These are phyloP conservation scores for Tetragonisca angustula DNA, from an alignment of 2,888 invertebrate genomes.

Conservation along the genomic window DNA sequence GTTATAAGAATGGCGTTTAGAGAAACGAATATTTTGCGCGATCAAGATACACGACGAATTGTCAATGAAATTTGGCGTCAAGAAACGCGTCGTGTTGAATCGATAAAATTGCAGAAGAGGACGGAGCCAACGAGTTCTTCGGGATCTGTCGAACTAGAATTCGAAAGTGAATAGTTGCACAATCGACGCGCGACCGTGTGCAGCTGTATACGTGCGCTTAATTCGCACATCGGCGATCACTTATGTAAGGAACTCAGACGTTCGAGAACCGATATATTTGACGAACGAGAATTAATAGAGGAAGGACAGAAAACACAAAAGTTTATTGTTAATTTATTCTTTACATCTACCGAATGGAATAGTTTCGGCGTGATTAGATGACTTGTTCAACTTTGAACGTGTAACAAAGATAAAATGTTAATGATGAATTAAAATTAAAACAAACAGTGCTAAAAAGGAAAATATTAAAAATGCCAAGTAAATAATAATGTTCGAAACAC, in stretches of 20 bases:
- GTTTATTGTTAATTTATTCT: too few relatives aligned
- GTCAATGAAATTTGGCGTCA: background rate
- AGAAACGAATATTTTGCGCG: background rate
- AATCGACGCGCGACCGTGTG: background rate
- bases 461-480: too few relatives aligned
- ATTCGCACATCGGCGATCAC: slow-evolving; percentile 16
- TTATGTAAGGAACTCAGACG: background rate
- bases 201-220: slow-evolving; percentile 22
- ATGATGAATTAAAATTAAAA: too few relatives aligned
- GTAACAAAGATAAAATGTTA: too few relatives aligned
- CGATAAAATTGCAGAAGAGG: background rate
- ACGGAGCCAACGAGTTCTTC: slow-evolving; percentile 1
- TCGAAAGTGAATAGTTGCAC: slow-evolving; percentile 29
- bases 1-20: too few relatives aligned
- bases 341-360: too few relatives aligned
- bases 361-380: too few relatives aligned
- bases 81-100: background rate
- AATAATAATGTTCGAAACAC: too few relatives aligned
- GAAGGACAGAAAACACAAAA: too few relatives aligned
- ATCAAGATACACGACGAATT: background rate
- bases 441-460: too few relatives aligned
- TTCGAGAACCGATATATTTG: background rate
- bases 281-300: background rate
- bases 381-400: too few relatives aligned
- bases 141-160: slow-evolving; percentile 16